Conservation (phyloP, 2,888 invertebrate genomes). For the Cheilosia pagana region DNA sequence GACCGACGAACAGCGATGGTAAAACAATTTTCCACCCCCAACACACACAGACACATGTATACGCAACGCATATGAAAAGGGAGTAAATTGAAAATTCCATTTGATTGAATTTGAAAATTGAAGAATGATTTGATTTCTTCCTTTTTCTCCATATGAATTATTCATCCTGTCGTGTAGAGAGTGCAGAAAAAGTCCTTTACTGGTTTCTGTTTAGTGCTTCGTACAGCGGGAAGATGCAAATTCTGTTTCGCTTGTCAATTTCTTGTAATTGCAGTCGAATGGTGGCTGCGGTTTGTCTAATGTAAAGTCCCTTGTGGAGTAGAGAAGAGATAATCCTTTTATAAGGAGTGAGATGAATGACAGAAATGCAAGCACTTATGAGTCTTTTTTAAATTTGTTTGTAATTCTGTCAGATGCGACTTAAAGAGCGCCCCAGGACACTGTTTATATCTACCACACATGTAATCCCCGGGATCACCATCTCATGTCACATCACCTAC, state of each 20-base stretch:
- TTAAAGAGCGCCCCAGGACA: too few species aligned
- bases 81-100: constrained; percentile 54
- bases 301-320: too few species aligned
- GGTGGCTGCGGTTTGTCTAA: too few species aligned
- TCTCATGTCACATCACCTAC: too few species aligned
- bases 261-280: constrained; percentile 4
- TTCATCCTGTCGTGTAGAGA: constrained; percentile 21
- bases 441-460: too few species aligned
- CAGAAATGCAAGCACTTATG: too few species aligned
- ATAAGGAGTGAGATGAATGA: too few species aligned
- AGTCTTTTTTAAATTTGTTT: too few species aligned
- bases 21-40: constrained; percentile 49
- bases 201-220: neutral
- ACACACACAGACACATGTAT: neutral
- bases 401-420: too few species aligned
- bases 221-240: constrained; percentile 4
- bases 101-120: constrained; percentile 59
- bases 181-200: neutral
- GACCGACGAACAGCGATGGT: neutral
- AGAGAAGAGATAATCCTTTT: too few species aligned
- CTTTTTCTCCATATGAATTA: constrained; percentile 38
- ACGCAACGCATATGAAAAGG: neutral
- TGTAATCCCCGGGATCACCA: too few species aligned
- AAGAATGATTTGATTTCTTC: constrained; percentile 24
- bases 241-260: constrained; percentile 5